A percentile compares a stretch with the other conserved stretches of the same genome.
phyloP scores from a whole-genome alignment of 92 coral and sea anemone species.

The Epizoanthus scotinus region DNA sequence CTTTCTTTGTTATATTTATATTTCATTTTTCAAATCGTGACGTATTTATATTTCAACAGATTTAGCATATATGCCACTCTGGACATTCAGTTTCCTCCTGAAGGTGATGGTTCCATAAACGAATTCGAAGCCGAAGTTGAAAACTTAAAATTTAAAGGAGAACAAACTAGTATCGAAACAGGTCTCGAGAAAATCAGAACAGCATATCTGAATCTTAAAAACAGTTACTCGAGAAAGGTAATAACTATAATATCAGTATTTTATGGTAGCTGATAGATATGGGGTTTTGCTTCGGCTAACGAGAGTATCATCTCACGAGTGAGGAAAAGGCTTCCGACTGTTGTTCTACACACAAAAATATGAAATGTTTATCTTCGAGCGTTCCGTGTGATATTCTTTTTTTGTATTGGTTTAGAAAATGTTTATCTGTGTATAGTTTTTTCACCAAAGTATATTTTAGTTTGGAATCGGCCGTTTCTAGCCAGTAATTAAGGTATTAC shows the following conservation, averaged over 20 bases:
- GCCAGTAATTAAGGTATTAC: no score
- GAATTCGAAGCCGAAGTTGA: neutral
- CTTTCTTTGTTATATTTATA: no score
- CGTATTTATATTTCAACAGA: neutral
- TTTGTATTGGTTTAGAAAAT: no score
- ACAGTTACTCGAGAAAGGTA: neutral
- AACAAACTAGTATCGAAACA: slow-evolving; percentile 10
- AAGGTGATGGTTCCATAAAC: neutral
- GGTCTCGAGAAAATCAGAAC: slow-evolving; percentile 15
- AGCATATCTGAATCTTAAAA: neutral
- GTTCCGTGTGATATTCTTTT: no score
- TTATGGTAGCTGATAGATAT: neutral
- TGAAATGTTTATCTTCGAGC: no score
- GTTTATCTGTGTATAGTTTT: no score
- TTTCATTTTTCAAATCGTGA: neutral
- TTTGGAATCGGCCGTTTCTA: no score
- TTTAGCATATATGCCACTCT: neutral
- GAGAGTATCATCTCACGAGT: no score
- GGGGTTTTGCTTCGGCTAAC: neutral
- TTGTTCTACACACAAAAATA: no score
- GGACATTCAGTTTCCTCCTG: neutral
- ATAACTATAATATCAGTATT: neutral
- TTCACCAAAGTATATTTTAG: no score
- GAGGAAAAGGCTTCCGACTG: no score
- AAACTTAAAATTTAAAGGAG: neutral